These are phyloP conservation scores for Otocyon megalotis DNA, from an alignment of 2,113 vertebrate genomes.

Conservation along the genomic window DNA sequence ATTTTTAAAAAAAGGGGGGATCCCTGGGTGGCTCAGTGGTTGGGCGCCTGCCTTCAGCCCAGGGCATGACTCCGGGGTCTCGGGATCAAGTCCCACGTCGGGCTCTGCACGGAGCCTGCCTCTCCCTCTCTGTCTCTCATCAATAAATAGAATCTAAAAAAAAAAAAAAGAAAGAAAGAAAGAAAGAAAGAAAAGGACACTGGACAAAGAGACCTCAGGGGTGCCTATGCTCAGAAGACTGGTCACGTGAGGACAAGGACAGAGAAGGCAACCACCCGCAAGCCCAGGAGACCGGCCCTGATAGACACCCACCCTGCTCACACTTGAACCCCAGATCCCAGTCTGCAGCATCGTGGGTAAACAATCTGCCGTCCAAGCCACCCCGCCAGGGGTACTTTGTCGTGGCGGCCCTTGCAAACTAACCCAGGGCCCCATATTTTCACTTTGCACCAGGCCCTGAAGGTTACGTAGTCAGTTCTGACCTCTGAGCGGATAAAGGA, in stretches of 20 bases:
- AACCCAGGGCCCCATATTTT: background rate
- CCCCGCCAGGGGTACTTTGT: background rate
- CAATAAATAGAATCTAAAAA: no score
- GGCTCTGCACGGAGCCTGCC: no score
- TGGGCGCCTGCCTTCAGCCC: no score
- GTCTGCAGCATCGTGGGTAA: background rate
- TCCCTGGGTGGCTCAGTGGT: no score
- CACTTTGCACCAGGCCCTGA: background rate
- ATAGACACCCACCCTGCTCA: background rate
- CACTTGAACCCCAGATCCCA: background rate
- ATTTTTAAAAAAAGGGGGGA: no score
- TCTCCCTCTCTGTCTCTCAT: no score
- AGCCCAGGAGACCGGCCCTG: background rate
- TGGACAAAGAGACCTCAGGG: background rate
- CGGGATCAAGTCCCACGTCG: no score
- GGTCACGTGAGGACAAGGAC: background rate
- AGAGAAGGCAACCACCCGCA: background rate
- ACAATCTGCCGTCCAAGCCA: background rate
- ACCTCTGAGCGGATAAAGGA: background rate
- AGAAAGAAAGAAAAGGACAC: background rate
- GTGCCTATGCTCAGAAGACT: background rate
- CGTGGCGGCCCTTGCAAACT: background rate
- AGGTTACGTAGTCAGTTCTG: background rate
- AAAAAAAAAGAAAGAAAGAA: no score
- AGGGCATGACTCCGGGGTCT: no score